These are phyloP conservation scores for Muntiacus reevesi DNA, from an alignment of 2,113 vertebrate species.

Conservation along the genomic window DNA sequence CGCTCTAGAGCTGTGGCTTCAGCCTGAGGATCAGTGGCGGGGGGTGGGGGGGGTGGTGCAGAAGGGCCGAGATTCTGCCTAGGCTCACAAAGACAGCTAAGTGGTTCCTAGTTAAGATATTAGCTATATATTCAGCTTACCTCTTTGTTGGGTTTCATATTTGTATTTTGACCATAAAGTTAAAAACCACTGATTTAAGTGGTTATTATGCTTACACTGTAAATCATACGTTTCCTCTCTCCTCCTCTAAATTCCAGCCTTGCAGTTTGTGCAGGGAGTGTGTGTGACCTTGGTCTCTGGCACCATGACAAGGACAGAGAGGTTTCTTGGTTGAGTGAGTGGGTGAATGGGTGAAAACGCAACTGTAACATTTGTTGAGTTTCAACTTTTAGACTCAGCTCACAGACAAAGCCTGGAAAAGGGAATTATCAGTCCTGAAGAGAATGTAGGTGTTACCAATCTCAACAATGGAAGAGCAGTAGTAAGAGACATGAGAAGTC, in stretches of 20 bases:
- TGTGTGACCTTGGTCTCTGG: conserved; percentile 11
- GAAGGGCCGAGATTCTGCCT: not conserved
- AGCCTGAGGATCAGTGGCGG: not conserved
- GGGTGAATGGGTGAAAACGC: not conserved
- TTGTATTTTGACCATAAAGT: not conserved
- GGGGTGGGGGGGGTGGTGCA: too few species aligned
- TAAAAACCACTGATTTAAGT: not conserved
- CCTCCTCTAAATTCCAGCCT: not conserved
- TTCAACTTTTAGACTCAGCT: not conserved
- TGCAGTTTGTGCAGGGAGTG: fast-evolving
- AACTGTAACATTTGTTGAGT: not conserved
- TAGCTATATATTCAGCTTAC: not conserved
- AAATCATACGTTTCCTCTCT: not conserved
- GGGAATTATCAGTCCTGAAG: fast-evolving
- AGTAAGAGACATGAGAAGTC: not conserved
- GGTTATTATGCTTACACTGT: not conserved
- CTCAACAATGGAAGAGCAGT: not conserved
- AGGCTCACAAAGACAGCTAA: not conserved
- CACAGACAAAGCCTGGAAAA: not conserved
- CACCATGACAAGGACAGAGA: not conserved
- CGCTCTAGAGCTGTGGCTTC: not conserved
- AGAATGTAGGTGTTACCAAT: not conserved
- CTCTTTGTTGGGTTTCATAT: not conserved
- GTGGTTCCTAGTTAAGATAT: not conserved
- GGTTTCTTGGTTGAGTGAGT: not conserved